Base-by-base conservation (phyloP, 1,140 invertebrate genomes). In the Dryas iulia region DNA sequence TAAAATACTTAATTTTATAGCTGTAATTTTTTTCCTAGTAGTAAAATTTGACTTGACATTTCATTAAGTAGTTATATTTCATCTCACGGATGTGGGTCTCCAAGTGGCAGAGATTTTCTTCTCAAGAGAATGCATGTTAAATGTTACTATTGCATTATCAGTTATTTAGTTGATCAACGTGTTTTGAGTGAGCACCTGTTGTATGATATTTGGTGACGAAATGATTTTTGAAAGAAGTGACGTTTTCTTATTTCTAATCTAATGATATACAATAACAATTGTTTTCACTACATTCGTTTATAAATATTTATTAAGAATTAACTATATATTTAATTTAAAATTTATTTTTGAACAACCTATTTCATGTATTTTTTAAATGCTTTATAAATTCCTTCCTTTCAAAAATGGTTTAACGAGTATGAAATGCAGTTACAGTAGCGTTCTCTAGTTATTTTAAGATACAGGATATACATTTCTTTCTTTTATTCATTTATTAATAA, bases 1-100 rank as follows among this genome's bases (percentile, higher is more conserved):
- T 62, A 24, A 30, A 53, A 21, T 11, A 52, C 23, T 62, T 21
- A 23, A 52, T 52, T 62, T 59, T 35, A 35, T 59, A 39, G 30
- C 31, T 35, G n/a, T 53, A 30, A 24, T 25, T 52, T 21, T n/a
- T 53, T 60, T 47, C 39, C 5, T 21, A 47, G 39, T 47, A 47
- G 39, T 47, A 21, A 47, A 47, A 18, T 47, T 47, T 47, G 39
- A 7, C 39, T 47, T 47, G 39, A 47, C 39, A 7, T 47, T 47
- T 47, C 39, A 47, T 47, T 47, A 47, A 47, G 39, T 47, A 18
- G 33, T 14, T 39, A 47, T 47, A 47, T 47, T 21, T 47, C 1
- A 47, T 47, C 6, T 47, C 21, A 47, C 21, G 39, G n/a, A 21
- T 10, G 18, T 21, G 18, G 18, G 14, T 3, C 14, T 47, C n/a